phyloP scores from a whole-genome alignment of 2,888 invertebrate species.

The Tortricodes alternella region DNA sequence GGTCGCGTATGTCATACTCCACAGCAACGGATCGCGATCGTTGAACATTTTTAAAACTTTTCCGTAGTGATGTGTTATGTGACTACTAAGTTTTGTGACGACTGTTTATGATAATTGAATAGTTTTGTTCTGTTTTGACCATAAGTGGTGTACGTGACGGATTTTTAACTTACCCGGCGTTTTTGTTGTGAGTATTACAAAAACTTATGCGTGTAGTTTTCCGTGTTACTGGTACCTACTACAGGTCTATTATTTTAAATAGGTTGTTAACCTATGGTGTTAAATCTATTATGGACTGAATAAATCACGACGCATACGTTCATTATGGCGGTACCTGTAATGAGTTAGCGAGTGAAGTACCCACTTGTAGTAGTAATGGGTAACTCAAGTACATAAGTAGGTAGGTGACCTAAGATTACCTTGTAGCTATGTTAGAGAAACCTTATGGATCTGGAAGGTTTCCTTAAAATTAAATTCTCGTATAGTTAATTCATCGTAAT shows the following conservation, averaged over 20 bases:
- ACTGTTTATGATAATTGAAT: conserved; percentile 49
- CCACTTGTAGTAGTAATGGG: no score
- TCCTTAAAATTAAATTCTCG: background rate
- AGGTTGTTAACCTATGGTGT: conserved; percentile 14
- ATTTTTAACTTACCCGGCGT: conserved; percentile 58
- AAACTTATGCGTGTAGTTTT: conserved; percentile 11
- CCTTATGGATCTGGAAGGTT: background rate
- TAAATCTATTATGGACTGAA: background rate
- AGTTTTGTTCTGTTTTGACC: conserved; percentile 32
- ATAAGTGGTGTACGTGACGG: conserved; percentile 50
- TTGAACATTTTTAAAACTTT: conserved; percentile 51
- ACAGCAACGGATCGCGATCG: conserved; percentile 47
- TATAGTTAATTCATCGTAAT: background rate
- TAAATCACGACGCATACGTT: background rate
- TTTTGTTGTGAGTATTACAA: conserved; percentile 40
- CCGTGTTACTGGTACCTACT: no score
- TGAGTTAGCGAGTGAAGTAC: no score
- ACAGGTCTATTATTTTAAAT: conserved; percentile 14
- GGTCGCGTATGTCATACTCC: conserved; percentile 25
- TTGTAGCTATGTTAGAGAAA: background rate
- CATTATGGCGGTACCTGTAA: background rate
- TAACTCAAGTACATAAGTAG: no score
- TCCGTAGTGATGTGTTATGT: conserved; percentile 52
- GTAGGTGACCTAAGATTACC: background rate
- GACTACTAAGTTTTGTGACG: conserved; percentile 56